These are phyloP conservation scores for Rattus norvegicus DNA, from an alignment of 2,113 vertebrate species.

Conservation along the genomic window DNA sequence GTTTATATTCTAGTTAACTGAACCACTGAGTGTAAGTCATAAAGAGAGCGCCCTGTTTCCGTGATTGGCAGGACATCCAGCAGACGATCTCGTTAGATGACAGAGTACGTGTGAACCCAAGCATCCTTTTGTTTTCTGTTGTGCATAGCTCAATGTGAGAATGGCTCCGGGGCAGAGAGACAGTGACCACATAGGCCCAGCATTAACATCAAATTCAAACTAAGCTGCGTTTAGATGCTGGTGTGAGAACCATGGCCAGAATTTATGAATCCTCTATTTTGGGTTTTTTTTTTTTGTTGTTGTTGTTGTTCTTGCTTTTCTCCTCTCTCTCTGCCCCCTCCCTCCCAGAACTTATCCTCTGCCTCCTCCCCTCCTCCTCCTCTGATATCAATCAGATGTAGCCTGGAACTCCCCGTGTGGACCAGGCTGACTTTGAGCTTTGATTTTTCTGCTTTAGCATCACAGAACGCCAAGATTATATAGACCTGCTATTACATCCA, in stretches of 20 bases:
- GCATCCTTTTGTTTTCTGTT: background rate
- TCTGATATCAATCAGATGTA: background rate
- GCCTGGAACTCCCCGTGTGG: background rate
- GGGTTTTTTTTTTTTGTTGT: background rate
- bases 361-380: too few species aligned
- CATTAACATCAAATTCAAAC: conserved; percentile 24
- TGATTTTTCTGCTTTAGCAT: background rate
- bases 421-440: background rate
- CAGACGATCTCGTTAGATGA: background rate
- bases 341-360: too few species aligned
- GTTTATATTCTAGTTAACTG: background rate
- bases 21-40: background rate
- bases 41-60: background rate
- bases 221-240: conserved; percentile 27
- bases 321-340: background rate
- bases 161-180: conserved; percentile 37
- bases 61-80: background rate
- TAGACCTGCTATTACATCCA: background rate
- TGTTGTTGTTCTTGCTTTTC: background rate
- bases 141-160: conserved; percentile 5
- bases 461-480: background rate
- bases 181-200: conserved; percentile 21
- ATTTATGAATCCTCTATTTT: conserved; percentile 43
- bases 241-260: background rate
- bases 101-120: background rate